phyloP scores from a whole-genome alignment of 1,140 invertebrate genomes.

The Teleogryllus occipitalis region DNA sequence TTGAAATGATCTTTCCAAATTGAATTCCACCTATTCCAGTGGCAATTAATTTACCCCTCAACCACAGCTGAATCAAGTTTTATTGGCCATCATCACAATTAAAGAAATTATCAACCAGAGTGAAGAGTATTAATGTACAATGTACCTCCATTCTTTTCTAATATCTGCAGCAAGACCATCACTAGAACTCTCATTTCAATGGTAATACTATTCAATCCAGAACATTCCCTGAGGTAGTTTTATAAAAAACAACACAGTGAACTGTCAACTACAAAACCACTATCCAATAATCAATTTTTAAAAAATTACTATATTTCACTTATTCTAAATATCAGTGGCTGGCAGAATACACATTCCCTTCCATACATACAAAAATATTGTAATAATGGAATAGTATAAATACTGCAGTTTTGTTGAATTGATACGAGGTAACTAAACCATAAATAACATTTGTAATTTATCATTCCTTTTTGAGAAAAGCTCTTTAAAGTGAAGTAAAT shows the following conservation, averaged over 20 bases:
- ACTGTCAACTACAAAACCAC: background rate
- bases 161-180: no score
- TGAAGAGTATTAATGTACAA: background rate
- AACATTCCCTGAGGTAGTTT: background rate
- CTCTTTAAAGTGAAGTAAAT: no score
- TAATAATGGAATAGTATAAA: background rate
- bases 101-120: background rate
- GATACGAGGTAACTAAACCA: no score
- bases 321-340: conserved; percentile 5
- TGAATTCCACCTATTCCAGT: background rate
- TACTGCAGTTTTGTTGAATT: background rate
- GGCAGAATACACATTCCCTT: background rate
- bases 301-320: background rate
- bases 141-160: background rate
- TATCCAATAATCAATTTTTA: background rate
- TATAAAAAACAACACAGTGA: conserved; percentile 1
- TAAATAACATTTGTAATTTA: no score
- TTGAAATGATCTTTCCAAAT: background rate
- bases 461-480: no score
- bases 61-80: background rate
- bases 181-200: background rate
- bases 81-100: background rate
- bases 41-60: background rate
- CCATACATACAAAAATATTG: background rate
- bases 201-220: background rate